These are phyloP conservation scores for Alectoris magna DNA, from an alignment of 2,797 vertebrate genomes.

Conservation along the genomic window DNA sequence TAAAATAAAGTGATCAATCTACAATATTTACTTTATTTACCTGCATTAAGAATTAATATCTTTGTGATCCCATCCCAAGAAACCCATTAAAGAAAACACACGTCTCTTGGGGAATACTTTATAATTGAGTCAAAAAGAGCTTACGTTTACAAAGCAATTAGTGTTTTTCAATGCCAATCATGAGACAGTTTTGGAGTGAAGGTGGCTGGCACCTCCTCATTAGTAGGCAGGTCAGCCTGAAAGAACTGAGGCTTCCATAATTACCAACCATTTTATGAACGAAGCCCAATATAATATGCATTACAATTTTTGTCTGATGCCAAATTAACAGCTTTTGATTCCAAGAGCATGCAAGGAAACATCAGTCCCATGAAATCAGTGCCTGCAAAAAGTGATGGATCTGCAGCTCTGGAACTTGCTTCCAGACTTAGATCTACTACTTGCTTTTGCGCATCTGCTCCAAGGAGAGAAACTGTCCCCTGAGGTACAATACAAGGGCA, in stretches of 20 bases:
- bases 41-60: rapidly evolving
- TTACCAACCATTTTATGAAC: not conserved
- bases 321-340: not conserved
- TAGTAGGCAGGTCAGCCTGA: not conserved
- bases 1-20: not conserved
- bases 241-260: not conserved
- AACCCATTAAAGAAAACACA: not conserved
- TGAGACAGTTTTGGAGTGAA: not conserved
- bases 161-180: not conserved
- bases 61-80: not conserved
- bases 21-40: not conserved
- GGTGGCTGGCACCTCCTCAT: not conserved
- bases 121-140: not conserved
- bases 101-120: not conserved
- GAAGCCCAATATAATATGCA: not conserved
- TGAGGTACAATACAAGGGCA: too few relatives aligned
- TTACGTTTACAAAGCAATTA: not conserved
- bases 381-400: not conserved
- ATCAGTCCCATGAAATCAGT: not conserved
- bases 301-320: not conserved
- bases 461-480: not conserved
- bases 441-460: not conserved
- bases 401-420: not conserved
- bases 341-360: not conserved
- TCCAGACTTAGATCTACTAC: too few relatives aligned